Evolutionary conservation across 2,888 invertebrate genomes (phyloP).

Genomic region (Ectemnius continuus): DNA sequence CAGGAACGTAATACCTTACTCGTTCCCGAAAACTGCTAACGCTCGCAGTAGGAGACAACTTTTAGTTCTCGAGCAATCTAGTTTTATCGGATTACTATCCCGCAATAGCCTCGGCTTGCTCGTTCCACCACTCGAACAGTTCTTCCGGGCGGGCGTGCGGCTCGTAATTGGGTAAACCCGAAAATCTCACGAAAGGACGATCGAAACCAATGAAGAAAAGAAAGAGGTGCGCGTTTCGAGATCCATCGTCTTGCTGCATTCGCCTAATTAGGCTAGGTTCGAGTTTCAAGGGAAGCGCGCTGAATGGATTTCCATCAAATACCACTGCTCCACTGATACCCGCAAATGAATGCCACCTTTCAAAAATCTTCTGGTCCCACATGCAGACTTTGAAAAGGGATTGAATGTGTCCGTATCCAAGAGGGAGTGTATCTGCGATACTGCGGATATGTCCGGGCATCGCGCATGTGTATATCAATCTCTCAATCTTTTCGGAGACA

Average conservation of each 20-base stretch:
- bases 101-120: slow-evolving; percentile 39
- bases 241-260: slow-evolving; percentile 32
- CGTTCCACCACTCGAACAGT: slow-evolving; percentile 36
- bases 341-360: slow-evolving; percentile 16
- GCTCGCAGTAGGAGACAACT: slow-evolving; percentile 22
- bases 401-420: background rate
- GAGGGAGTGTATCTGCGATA: background rate
- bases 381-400: background rate
- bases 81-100: slow-evolving; percentile 42
- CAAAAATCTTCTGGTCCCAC: background rate
- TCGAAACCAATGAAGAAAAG: slow-evolving; percentile 18
- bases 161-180: slow-evolving; percentile 55
- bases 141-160: slow-evolving; percentile 36
- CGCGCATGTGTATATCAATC: background rate
- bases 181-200: slow-evolving; percentile 52
- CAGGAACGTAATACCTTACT: slow-evolving; percentile 1
- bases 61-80: slow-evolving; percentile 35
- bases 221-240: background rate
- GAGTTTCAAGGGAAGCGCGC: slow-evolving; percentile 18
- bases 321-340: slow-evolving; percentile 2
- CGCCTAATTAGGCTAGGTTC: slow-evolving; percentile 38
- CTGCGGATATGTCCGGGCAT: background rate
- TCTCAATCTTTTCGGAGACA: background rate
- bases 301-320: slow-evolving; percentile 16
- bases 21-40: slow-evolving; percentile 23